A percentile compares a stretch with the other conserved stretches of the same genome.
Evolutionary conservation across 1,140 invertebrate species (phyloP).

Genomic region (Ostrea denselamellosa): DNA sequence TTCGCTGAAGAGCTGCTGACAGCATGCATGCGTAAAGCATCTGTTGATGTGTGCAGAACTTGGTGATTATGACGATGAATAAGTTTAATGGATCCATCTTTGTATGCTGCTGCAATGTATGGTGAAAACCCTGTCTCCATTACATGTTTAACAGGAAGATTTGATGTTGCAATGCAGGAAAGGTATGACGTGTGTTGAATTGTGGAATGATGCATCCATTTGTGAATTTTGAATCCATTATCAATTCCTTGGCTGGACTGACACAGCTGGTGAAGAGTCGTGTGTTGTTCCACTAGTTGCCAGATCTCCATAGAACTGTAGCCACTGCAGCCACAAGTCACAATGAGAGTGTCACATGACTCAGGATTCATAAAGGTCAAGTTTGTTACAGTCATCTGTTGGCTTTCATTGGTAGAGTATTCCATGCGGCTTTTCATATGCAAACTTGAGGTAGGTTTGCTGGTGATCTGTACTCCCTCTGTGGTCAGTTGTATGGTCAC

Average conservation of each 20-base stretch:
- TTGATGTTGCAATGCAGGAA: conserved; percentile 73
- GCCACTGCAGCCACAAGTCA: conserved; percentile 82
- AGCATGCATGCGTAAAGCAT: conserved; percentile 49
- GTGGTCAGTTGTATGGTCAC: conserved; percentile 79
- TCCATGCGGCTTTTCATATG: conserved; percentile 84
- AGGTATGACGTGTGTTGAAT: conserved; percentile 70
- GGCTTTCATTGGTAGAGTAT: conserved; percentile 61
- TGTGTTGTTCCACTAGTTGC: conserved; percentile 89
- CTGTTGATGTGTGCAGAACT: conserved; percentile 77
- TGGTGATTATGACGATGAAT: conserved; percentile 88
- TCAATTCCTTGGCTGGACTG: conserved; percentile 81
- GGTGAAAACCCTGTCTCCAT: conserved; percentile 85
- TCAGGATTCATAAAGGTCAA: conserved; percentile 90
- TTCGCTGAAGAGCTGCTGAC: conserved; percentile 44
- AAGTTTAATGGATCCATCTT: conserved; percentile 88
- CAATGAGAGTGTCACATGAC: conserved; percentile 89
- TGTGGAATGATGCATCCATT: conserved; percentile 83
- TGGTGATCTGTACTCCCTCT: conserved; percentile 79
- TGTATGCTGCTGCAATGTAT: conserved; percentile 85
- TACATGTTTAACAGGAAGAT: conserved; percentile 79
- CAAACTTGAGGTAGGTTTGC: conserved; percentile 89
- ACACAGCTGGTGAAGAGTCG: conserved; percentile 88
- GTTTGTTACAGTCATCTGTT: conserved; percentile 82
- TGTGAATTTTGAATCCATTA: conserved; percentile 82
- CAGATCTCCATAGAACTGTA: conserved; percentile 89